phyloP scores from a whole-genome alignment of 2,113 vertebrate species.

The Ctenodactylus gundi region DNA sequence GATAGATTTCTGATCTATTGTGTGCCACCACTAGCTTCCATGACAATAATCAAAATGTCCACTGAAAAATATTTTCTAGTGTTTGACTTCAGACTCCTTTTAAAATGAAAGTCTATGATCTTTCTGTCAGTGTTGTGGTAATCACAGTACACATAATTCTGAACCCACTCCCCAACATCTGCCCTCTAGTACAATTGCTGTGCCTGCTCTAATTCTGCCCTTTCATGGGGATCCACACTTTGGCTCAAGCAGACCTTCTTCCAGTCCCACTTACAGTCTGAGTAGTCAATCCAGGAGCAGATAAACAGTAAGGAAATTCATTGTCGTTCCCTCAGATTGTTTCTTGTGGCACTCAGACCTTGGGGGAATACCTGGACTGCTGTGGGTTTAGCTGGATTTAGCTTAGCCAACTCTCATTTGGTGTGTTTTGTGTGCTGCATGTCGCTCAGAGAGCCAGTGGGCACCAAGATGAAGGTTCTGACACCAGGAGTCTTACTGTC shows the following conservation, averaged over 20 bases:
- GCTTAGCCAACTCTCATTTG: not conserved
- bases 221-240: constrained; percentile 16
- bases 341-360: not conserved
- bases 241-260: not conserved
- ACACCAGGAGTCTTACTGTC: not conserved
- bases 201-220: not conserved
- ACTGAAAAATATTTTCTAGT: constrained; percentile 25
- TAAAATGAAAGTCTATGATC: constrained; percentile 27
- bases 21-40: not conserved
- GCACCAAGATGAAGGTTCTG: not conserved
- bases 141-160: not conserved
- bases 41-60: constrained; percentile 15
- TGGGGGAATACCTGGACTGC: not conserved
- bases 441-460: not conserved
- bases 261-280: not conserved
- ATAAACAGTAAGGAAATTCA: not conserved
- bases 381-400: not conserved
- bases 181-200: not conserved
- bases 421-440: not conserved
- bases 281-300: not conserved
- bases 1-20: constrained; percentile 22
- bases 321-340: not conserved
- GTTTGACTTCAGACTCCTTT: constrained; percentile 28
- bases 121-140: constrained; percentile 12
- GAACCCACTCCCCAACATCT: not conserved